Percentiles rank a stretch among this genome's conserved stretches.
Evolutionary conservation across 1,140 invertebrate species (phyloP).

Genomic region (Octopus sinensis): DNA sequence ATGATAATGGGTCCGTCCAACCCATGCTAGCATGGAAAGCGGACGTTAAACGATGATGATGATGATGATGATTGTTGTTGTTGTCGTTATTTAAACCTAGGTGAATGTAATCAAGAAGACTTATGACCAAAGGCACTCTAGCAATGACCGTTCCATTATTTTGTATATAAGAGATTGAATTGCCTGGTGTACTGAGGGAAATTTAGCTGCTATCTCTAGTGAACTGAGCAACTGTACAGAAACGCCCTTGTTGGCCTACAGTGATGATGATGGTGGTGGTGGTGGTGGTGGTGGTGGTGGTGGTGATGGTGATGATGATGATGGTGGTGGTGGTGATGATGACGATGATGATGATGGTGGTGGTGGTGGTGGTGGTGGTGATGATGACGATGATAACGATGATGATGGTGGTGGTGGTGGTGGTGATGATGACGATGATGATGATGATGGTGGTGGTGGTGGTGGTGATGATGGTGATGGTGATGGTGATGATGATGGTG

Average conservation of each 20-base stretch:
- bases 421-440: conserved; percentile 25
- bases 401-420: conserved; percentile 23
- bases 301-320: conserved; percentile 14
- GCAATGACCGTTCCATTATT: no score
- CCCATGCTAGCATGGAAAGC: no score
- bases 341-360: conserved; percentile 25
- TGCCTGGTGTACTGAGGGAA: no score
- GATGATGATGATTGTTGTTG: no score
- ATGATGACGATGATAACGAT: conserved; percentile 25
- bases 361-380: conserved; percentile 23
- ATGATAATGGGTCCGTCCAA: no score
- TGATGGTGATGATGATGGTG: conserved; percentile 14
- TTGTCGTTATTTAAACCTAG: no score
- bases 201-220: no score
- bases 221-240: background rate
- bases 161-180: background rate
- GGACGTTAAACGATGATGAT: no score
- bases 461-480: conserved; percentile 23
- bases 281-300: background rate
- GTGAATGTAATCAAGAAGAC: no score
- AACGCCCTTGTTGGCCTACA: background rate
- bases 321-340: conserved; percentile 25
- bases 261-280: background rate
- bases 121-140: no score
- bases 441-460: conserved; percentile 24